phyloP scores from a whole-genome alignment of 2,797 vertebrate genomes.

The Enteromius anoplus region DNA sequence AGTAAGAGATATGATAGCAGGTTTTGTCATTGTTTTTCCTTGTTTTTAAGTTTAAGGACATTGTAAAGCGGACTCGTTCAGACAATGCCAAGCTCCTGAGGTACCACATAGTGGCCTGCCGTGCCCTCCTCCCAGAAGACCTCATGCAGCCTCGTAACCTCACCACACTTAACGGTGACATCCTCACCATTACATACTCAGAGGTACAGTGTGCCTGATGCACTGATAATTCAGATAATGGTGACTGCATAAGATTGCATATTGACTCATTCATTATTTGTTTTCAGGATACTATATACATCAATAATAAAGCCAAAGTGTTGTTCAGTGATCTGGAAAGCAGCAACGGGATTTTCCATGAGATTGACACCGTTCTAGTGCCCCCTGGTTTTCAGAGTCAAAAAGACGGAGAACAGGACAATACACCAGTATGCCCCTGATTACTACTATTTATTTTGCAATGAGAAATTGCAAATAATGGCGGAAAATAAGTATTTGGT shows the following conservation, averaged over 20 bases:
- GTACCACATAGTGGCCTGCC: conserved; percentile 88
- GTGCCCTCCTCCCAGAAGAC: conserved; percentile 78
- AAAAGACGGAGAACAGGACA: conserved; percentile 19
- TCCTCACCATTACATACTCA: conserved; percentile 73
- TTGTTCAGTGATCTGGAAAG: conserved; percentile 76
- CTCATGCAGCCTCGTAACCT: conserved; percentile 75
- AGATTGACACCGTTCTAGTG: conserved; percentile 82
- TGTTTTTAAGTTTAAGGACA: conserved; percentile 6
- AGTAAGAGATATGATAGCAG: not conserved
- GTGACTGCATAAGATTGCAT: not conserved
- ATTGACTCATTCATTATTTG: conserved; percentile 18
- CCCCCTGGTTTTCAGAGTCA: conserved; percentile 67
- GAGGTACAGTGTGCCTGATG: conserved; percentile 76
- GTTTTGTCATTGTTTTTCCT: not conserved
- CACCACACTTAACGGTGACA: conserved; percentile 84
- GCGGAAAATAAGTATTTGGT: no score
- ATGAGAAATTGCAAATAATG: not conserved
- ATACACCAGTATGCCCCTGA: conserved; percentile 14
- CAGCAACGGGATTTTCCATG: conserved; percentile 87
- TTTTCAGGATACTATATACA: conserved; percentile 77
- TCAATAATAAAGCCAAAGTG: conserved; percentile 83
- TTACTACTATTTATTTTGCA: not conserved
- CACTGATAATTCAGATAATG: not conserved
- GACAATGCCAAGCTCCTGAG: conserved; percentile 72
- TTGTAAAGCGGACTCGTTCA: not conserved